Evolutionary conservation across 2,797 vertebrate genomes (phyloP).

Genomic region (Antrozous pallidus): DNA sequence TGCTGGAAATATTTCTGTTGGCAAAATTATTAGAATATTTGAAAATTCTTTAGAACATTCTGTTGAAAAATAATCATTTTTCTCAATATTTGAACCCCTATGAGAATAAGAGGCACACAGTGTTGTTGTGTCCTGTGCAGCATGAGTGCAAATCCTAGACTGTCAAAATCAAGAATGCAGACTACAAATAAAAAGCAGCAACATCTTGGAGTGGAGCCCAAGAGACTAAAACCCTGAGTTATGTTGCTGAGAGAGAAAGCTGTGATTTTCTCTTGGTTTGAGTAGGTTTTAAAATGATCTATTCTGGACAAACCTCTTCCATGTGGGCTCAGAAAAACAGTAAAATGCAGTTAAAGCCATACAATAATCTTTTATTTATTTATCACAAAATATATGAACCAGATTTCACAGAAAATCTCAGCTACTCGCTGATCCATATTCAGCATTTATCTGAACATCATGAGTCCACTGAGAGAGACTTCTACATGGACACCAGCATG

Average conservation of each 20-base stretch:
- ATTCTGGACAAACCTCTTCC: not conserved
- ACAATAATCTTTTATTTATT: not conserved
- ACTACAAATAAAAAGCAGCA: not conserved
- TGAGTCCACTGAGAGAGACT: not conserved
- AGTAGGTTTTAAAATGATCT: not conserved
- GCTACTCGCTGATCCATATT: not conserved
- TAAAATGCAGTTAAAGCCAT: not conserved
- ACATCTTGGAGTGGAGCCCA: not conserved
- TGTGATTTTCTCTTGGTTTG: not conserved
- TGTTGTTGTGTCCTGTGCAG: not conserved
- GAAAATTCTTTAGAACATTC: not conserved
- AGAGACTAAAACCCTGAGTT: not conserved
- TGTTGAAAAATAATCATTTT: not conserved
- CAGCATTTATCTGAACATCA: not conserved
- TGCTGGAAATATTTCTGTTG: not conserved
- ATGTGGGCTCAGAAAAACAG: not conserved
- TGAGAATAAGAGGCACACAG: not conserved
- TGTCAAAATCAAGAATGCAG: not conserved
- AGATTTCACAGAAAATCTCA: not conserved
- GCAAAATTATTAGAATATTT: slow-evolving; percentile 14
- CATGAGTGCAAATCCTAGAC: not conserved
- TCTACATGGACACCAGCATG: not conserved
- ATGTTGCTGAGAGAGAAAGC: not conserved
- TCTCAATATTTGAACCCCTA: not conserved
- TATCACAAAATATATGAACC: slow-evolving; percentile 15